Evolutionary conservation across 2,888 invertebrate genomes (phyloP).

Genomic region (Cantharis rustica): DNA sequence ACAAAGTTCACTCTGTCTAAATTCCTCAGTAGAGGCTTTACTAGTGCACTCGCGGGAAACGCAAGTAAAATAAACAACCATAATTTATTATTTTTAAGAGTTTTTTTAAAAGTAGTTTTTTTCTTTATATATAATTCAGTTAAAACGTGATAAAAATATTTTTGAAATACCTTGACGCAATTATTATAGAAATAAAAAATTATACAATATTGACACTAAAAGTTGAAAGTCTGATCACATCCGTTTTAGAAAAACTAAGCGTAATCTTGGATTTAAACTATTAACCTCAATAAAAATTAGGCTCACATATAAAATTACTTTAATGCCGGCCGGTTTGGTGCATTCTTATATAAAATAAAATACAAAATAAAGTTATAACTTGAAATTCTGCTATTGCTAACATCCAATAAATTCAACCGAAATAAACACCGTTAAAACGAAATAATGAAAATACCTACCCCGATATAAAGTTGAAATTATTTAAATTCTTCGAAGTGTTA

Average conservation of each 20-base stretch:
- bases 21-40: conserved; percentile 17
- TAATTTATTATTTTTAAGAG: conserved; percentile 27
- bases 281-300: neutral
- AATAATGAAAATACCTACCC: no score
- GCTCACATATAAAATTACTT: neutral
- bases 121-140: conserved; percentile 6
- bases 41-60: conserved; percentile 19
- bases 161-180: neutral
- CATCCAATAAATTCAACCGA: no score
- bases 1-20: conserved; percentile 17
- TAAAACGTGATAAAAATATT: neutral
- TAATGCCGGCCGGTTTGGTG: neutral
- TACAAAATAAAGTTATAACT: no score
- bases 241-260: neutral
- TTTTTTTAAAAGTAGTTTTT: conserved; percentile 11
- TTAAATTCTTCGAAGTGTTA: no score
- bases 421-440: neutral
- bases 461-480: no score
- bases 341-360: neutral
- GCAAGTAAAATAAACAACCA: conserved; percentile 27
- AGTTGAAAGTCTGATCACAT: neutral
- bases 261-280: neutral
- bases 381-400: neutral
- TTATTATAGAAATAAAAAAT: neutral
- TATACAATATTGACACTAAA: neutral